phyloP scores from a whole-genome alignment of 2,888 invertebrate genomes.

The Polyommatus icarus region DNA sequence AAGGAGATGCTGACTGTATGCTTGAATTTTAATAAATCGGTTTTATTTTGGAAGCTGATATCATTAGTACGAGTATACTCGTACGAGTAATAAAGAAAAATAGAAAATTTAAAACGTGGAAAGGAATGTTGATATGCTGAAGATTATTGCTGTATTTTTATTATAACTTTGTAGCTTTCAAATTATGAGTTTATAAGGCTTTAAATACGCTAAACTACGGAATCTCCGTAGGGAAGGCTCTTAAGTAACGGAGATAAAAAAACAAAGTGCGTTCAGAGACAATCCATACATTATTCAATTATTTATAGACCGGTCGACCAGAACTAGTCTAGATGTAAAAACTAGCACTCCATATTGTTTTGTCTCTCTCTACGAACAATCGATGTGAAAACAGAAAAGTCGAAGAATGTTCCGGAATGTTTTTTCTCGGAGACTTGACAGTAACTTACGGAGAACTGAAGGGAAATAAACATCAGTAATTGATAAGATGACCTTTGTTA shows the following conservation, averaged over 20 bases:
- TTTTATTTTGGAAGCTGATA: too few relatives aligned
- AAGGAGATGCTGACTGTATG: too few relatives aligned
- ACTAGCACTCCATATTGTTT: constrained; percentile 33
- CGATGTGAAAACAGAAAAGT: constrained; percentile 12
- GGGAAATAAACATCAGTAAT: not conserved
- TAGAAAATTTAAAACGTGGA: too few relatives aligned
- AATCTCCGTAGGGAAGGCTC: too few relatives aligned
- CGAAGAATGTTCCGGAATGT: constrained; percentile 10
- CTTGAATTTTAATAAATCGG: too few relatives aligned
- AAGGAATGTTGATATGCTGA: too few relatives aligned
- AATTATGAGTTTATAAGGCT: too few relatives aligned
- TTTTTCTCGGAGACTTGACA: not conserved
- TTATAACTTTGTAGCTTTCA: too few relatives aligned
- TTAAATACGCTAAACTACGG: too few relatives aligned
- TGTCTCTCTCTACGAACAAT: constrained; percentile 34
- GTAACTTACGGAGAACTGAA: not conserved
- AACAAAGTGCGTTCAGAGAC: constrained; percentile 32
- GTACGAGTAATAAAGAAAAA: too few relatives aligned
- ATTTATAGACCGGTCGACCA: constrained; percentile 50
- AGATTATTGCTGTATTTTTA: too few relatives aligned
- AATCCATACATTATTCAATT: constrained; percentile 55
- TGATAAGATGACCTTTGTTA: not conserved
- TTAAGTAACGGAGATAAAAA: constrained; percentile 16
- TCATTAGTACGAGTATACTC: too few relatives aligned
- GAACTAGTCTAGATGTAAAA: constrained; percentile 41